Evolutionary conservation across 2,888 invertebrate species (phyloP), one percentile per base, ranked within the genome.

Genomic region (Drosophila cognata): DNA sequence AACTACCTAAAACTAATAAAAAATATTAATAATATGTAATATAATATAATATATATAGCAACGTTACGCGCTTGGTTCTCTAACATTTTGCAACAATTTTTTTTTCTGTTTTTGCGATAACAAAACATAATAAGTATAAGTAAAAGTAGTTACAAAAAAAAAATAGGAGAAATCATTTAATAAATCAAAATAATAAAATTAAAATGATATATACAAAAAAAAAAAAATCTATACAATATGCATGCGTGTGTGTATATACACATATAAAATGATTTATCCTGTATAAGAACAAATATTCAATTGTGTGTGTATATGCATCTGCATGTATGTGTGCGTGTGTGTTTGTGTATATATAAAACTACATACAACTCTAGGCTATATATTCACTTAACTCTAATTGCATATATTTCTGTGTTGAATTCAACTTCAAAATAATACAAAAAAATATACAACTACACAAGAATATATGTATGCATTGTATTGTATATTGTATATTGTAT

Each of bases 1-100:
- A 88, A 86, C 87, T 88, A 88, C 86, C 82, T 84, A 86, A 74
- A 77, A 77, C 82, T 86, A 86, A 88, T 81, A 88, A 88, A 86
- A 87, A 88, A 86, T 86, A 84, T 72, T 79, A 69, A 74, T 85
- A 77, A 77, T 77, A 79, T 75, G 68, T 66, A 75, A 46, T 75
- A 71, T 66, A 75, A 67, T 77, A 77, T 74, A 81, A 79, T 81
- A 76, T 78, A 81, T 82, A 81, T 82, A 82, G 86, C 88, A 85
- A 85, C 88, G 86, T 88, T 85, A 79, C 79, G 88, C 84, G 88
- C 86, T 85, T 83, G 72, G 71, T 68, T 85, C 81, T 79, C 74
- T 81, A 68, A 74, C 79, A 81, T 88, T 74, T 82, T 82, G 84
- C 79, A 87, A 80, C 85, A 84, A 82, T 61, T 71, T 62, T 74